Evolutionary conservation across 2,888 invertebrate genomes (phyloP).

Genomic region (Ennomos quercinarius): DNA sequence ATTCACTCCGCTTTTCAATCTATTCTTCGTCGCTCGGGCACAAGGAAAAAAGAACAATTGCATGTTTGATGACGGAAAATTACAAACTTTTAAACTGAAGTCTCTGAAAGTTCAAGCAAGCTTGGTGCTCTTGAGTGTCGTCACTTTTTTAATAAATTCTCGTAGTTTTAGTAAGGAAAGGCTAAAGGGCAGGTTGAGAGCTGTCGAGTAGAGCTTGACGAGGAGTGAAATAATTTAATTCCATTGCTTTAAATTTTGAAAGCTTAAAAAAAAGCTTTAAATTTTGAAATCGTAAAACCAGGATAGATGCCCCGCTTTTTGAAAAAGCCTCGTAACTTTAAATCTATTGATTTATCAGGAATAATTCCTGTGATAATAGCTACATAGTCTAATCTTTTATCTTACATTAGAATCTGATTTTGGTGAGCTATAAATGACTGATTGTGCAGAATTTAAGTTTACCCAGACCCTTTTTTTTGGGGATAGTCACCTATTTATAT

Average conservation of each 20-base stretch:
- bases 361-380: no score
- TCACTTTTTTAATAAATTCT: constrained; percentile 44
- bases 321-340: no score
- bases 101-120: constrained; percentile 43
- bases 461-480: no score
- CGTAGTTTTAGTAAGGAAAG: constrained; percentile 48
- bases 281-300: no score
- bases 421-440: no score
- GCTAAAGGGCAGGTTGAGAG: constrained; percentile 43
- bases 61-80: constrained; percentile 32
- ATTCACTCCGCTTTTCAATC: constrained; percentile 14
- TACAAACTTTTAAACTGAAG: constrained; percentile 40
- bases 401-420: no score
- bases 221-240: constrained; percentile 46
- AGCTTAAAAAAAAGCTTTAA: no score
- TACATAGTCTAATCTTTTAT: no score
- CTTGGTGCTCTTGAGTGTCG: constrained; percentile 31
- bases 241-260: constrained; percentile 24
- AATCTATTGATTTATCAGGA: no score
- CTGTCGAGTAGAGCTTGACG: constrained; percentile 45
- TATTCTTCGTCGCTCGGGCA: constrained; percentile 6
- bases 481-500: no score
- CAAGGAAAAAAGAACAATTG: constrained; percentile 26
- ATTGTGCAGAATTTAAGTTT: no score
- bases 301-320: no score